Base-by-base conservation (phyloP, 2,888 invertebrate genomes). In the Norana najaformis region DNA sequence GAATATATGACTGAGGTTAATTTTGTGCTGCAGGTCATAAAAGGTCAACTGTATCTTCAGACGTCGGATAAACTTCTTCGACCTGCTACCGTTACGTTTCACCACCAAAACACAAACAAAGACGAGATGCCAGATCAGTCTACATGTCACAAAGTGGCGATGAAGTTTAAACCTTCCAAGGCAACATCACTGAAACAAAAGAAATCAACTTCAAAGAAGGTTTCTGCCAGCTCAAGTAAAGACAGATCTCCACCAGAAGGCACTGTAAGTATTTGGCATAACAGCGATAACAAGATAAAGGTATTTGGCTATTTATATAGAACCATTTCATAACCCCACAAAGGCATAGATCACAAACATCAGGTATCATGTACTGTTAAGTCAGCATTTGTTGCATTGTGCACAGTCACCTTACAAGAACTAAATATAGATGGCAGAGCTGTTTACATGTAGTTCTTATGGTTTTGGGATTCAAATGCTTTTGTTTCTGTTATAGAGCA, bases 1-100 rank as follows among this genome's bases (percentile, higher is more conserved):
- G n/a, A n/a, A n/a, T n/a, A n/a, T n/a, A n/a, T n/a, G n/a, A n/a
- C n/a, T n/a, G n/a, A n/a, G n/a, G n/a, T n/a, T 47, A 23, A 23
- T 69, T 69, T 69, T 69, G 69, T 30, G 11, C 69, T 88, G 41
- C 89, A 91, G 91, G 89, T 91, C 39, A 91, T 90, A 82, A 90
- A 89, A 88, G 91, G 91, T 36, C 82, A 90, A 53, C 53, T 90
- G 47, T 91, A 91, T 89, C 83, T 91, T 39, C 91, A 91, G 82
- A 90, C 90, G 13, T 88, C 88, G 53, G 91, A 91, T 83, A 91
- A 89, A 83, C 85, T 39, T 53, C 41, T 91, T 39, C 83, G 88
- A 23, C 90, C 91, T 30, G 85, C 89, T 11, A 83, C 69, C 35
- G 90, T 90, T 18, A 69, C 88, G 20, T 91, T 53, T 82, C 36